Base-by-base conservation (phyloP, 1,140 invertebrate genomes). In the Melitaea cinxia region DNA sequence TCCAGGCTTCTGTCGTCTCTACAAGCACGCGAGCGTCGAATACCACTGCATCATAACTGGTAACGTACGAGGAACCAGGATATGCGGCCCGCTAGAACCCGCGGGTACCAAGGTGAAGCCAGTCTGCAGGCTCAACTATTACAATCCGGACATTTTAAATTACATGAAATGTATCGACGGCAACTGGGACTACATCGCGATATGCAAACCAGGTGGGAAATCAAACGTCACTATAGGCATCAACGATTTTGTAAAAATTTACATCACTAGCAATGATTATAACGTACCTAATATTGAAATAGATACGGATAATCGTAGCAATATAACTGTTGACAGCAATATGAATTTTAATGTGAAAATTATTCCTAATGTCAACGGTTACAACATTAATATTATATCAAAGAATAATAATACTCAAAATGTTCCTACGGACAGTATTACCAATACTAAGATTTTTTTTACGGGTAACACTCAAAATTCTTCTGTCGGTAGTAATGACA, bases 101-200 rank as follows among this genome's bases (percentile, higher is more conserved):
- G 2, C 24, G 24, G 24, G 24, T 6, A 26, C 24, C 24, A 6
- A 4, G 2, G 24, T 26, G 24, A 26, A 26, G 24, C 24, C 24
- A 6, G 24, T 26, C 2, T 26, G 24, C 24, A 2, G 24, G 24
- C 78, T 78, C 9, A 79, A 83, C 58, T 85, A 85, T 49, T 83
- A 82, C 60, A 68, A 63, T 15, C 49, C 56, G 0, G 68, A 64
- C 0, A 33, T 60, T 0, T 67, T 83, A 0, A 49, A 61, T 7
- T 50, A 75, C 24, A 88, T 88, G 85, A 55, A 54, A 1, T 91
- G 89, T 68, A 67, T 79, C 4, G 79, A 83, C 21, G 86, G 86
- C 56, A 82, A 62, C 56, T 89, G 85, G 83, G 80, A 89, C 74
- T 77, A 80, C 74, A 64, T 81, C 33, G 79, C 82, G 0, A 68